Base-by-base conservation (phyloP, 2,797 vertebrate genomes). In the Falco cherrug region DNA sequence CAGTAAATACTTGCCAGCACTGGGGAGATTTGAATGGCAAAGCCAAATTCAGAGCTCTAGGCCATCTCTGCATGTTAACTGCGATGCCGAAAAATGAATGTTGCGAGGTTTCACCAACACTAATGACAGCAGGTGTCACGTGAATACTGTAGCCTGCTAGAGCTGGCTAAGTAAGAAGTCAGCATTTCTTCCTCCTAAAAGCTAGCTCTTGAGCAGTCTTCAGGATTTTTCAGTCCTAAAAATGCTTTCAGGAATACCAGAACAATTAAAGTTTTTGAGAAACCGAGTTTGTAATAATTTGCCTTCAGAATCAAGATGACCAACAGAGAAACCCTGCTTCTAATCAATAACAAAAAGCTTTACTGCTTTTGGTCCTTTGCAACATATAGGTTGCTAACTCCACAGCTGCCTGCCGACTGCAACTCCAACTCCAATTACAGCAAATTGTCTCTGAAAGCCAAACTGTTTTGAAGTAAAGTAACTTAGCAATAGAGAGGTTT, bases 181-280 rank as follows among this genome's bases (percentile, higher is more conserved):
- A 75, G 59, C 16, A 89, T 82, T 93, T 91, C 70, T 76, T 86
- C n/a, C 45, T 75, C 54, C 61, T 71, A 81, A 93, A 95, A 68
- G n/a, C 21, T 29, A 64, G 43, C 22, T 81, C 43, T 71, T 47
- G 31, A 67, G 60, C n/a, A 54, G 39, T 89, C n/a, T 84, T 82
- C 37, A 60, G 56, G 47, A 79, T 53, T 92, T 84, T 81, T 87
- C 31, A 29, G 75, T 65, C 45, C 56, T 77, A 33, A 88, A 90
- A 85, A 94, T 19, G 24, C 35, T 75, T 93, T 83, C 68, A 61
- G 67, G 33, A 95, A 90, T 28, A 93, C 6, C 8, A 90, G 28
- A 88, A 69, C 39, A 87, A 90, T 37, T 56, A 25, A 60, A 70
- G 54, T 73, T 77, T 85, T 37, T 31, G 18, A 90, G 28, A 7